phyloP scores from a whole-genome alignment of 2,113 vertebrate species.

The Nycticryphes semicollaris region DNA sequence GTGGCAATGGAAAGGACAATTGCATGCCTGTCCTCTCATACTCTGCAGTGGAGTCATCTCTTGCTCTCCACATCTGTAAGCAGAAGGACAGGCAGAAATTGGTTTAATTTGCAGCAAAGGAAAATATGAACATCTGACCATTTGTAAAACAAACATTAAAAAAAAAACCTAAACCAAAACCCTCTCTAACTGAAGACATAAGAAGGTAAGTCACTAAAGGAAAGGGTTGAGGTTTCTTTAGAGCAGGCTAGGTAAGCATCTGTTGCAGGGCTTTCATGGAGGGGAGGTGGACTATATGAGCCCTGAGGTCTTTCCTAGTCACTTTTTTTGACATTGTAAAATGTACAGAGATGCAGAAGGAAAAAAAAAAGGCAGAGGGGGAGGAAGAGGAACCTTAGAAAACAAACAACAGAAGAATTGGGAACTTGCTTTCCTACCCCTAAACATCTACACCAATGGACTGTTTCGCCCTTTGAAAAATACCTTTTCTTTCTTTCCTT shows the following conservation, averaged over 20 bases:
- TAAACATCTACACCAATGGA: not conserved
- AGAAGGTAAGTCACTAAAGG: not conserved
- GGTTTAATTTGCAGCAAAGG: not conserved
- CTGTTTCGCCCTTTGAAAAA: not conserved
- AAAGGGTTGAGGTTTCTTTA: not conserved
- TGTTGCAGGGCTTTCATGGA: too few species aligned
- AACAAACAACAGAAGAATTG: not conserved
- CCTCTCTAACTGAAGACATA: not conserved
- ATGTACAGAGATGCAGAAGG: not conserved
- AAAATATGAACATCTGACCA: not conserved
- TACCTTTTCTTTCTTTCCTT: not conserved
- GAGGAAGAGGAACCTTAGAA: not conserved
- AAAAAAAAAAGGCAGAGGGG: not conserved
- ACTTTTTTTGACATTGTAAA: not conserved
- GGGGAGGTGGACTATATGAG: too few species aligned
- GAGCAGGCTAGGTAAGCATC: not conserved
- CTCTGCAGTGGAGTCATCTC: not conserved
- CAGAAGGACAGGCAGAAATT: not conserved
- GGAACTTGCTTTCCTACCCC: not conserved
- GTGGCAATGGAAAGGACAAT: not conserved
- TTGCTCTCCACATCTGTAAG: accelerated
- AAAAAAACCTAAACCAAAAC: not conserved
- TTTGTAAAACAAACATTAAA: not conserved
- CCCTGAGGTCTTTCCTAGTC: not conserved
- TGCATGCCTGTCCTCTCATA: not conserved